Evolutionary conservation across 2,888 invertebrate species (phyloP), one percentile per base, ranked within the genome.

Genomic region (Dugesia japonica): DNA sequence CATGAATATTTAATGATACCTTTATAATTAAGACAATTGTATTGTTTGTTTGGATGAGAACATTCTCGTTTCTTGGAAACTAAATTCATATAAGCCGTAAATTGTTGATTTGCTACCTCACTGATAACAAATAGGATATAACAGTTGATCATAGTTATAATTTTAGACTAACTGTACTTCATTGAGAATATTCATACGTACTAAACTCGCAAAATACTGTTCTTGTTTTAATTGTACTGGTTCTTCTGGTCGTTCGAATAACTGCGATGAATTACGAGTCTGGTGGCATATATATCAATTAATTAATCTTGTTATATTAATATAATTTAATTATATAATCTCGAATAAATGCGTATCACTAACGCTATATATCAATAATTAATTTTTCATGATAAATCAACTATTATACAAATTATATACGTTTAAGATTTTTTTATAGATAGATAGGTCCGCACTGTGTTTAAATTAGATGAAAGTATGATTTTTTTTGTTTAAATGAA

Each of bases 91-190:
- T 56, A 56, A n/a, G 56, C 56, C 1, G 4, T 20, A n/a, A 56
- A 56, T 56, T n/a, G n/a, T n/a, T 56, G 56, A n/a, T n/a, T 56
- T 4, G 56, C 56, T n/a, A 23, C n/a, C 56, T 56, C 56, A 56
- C 56, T 56, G 56, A 7, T 1, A 7, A 20, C n/a, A n/a, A n/a
- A 20, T 9, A 56, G 17, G 7, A 9, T 20, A 20, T 13, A 4
- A 13, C n/a, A n/a, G n/a, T n/a, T 23, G 23, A n/a, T n/a, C 56
- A 56, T 9, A 20, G 17, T 1, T 13, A n/a, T 4, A n/a, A 56
- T 1, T n/a, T 13, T 20, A 56, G n/a, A 56, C 56, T 56, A n/a
- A 56, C 56, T 56, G 56, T 4, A 56, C 56, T 56, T 56, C 56
- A 56, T 56, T 56, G 20, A 56, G 56, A n/a, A 56, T 23, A 56